Evolutionary conservation across 2,797 vertebrate species (phyloP), one percentile per base, ranked within the genome.

Genomic region (Alfaro cultratus): DNA sequence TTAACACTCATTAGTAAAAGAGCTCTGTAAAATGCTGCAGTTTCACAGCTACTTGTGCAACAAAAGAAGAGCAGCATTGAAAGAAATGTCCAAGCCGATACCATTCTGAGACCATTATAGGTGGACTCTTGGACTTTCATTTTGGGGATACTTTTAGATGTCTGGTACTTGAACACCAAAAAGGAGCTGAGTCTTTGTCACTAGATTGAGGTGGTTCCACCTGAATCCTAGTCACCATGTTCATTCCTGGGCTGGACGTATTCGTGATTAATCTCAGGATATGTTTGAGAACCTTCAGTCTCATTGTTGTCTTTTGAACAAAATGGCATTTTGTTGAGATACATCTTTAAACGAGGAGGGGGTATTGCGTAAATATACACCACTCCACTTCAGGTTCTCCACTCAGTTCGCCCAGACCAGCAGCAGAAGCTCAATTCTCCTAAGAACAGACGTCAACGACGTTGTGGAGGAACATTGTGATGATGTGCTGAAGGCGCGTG

Each of bases 1-100:
- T 83, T 73, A 74, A 82, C 15, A 11, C 43, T 0, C 41, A 49
- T 60, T 15, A 23, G 7, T 36, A 36, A 55, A 83, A 76, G 81
- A 78, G 72, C n/a, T 43, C 9, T 41, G 46, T 34, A 77, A 78
- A 82, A 74, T 1, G n/a, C 72, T 76, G 82, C 77, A 81, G 78
- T 67, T 62, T 76, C 60, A 41, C 64, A 77, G 75, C 73, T 72
- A 43, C 39, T 10, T 62, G 34, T 8, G 77, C 78, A 57, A 53
- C 15, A 34, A 41, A 76, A 68, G 36, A 67, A 67, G 62, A 36
- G 43, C 23, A 36, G 43, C n/a, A 9, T 73, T 9, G 51, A 43
- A 26, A 26, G 39, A 43, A 43, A 43, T 6, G 5, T 39, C 26
- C 1, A 29, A 39, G 3, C 51, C 16, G 36, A 41, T 55, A 16